phyloP scores from a whole-genome alignment of 1,140 invertebrate species.

The Tigriopus japonicus region DNA sequence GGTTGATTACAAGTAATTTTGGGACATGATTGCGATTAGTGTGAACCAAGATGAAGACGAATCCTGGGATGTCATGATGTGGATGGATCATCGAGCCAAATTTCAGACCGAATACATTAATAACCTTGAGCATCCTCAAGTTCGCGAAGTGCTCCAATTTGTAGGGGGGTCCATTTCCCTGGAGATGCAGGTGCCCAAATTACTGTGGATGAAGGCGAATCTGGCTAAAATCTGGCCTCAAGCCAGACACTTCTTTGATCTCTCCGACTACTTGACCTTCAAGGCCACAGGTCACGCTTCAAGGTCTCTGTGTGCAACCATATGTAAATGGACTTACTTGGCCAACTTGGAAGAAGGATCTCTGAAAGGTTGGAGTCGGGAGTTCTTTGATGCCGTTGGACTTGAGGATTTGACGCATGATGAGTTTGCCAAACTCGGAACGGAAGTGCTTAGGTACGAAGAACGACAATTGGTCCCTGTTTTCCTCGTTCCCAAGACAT shows the following conservation, averaged over 20 bases:
- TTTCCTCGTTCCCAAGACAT: too few species aligned
- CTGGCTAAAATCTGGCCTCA: slow-evolving; percentile 41
- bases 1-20: too few species aligned
- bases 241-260: slow-evolving; percentile 60
- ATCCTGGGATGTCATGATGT: slow-evolving; percentile 74
- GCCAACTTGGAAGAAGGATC: slow-evolving; percentile 23
- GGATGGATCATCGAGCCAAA: slow-evolving; percentile 86
- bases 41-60: slow-evolving; percentile 29
- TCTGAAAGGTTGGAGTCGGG: slow-evolving; percentile 43
- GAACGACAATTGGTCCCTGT: slow-evolving; percentile 19
- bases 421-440: slow-evolving; percentile 55
- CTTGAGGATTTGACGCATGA: slow-evolving; percentile 41
- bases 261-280: slow-evolving; percentile 87
- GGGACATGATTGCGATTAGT: too few species aligned
- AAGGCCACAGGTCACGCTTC: slow-evolving; percentile 46
- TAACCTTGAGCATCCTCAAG: slow-evolving; percentile 38
- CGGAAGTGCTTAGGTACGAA: slow-evolving; percentile 5
- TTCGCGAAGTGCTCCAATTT: slow-evolving; percentile 43
- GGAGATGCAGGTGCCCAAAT: slow-evolving; percentile 88
- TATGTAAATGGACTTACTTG: slow-evolving; percentile 85
- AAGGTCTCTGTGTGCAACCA: slow-evolving; percentile 71
- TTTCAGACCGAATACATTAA: slow-evolving; percentile 67
- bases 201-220: slow-evolving; percentile 82
- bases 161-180: slow-evolving; percentile 78
- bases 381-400: slow-evolving; percentile 52